These are phyloP conservation scores for Phrynosoma blainvillii DNA, from an alignment of 2,113 vertebrate species.

Conservation along the genomic window DNA sequence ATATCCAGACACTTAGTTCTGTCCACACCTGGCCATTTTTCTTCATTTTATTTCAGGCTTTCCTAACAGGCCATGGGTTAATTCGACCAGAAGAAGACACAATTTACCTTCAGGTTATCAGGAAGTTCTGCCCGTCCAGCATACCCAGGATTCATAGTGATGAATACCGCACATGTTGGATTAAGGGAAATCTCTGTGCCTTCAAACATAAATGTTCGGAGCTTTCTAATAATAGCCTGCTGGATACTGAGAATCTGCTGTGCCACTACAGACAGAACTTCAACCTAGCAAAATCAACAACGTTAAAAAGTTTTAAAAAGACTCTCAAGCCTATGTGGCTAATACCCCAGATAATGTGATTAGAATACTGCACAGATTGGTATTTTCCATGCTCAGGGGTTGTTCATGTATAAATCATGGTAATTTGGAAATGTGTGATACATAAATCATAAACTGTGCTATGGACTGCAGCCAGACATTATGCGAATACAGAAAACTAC, in stretches of 20 bases:
- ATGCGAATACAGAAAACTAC: not conserved
- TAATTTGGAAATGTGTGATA: not conserved
- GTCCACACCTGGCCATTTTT: too few relatives aligned
- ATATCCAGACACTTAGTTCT: not conserved
- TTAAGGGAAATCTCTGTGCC: conserved; percentile 91
- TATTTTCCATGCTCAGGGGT: not conserved
- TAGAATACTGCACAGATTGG: too few relatives aligned
- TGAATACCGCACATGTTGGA: conserved; percentile 91
- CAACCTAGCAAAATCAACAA: conserved; percentile 79
- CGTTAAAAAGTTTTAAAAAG: not conserved
- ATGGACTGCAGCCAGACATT: too few relatives aligned
- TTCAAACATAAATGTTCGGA: conserved; percentile 89
- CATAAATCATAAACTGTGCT: not conserved
- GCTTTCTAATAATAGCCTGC: conserved; percentile 85
- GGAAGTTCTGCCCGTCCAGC: conserved; percentile 91
- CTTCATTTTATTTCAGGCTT: not conserved
- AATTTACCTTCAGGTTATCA: conserved; percentile 91
- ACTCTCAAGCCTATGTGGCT: not conserved
- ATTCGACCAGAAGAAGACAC: not conserved
- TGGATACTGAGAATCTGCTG: conserved; percentile 95
- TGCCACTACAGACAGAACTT: conserved; percentile 94
- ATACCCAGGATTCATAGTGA: conserved; percentile 97
- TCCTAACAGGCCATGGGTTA: not conserved
- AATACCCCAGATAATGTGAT: not conserved
- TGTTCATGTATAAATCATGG: not conserved